Base-by-base conservation (phyloP, 2,113 vertebrate genomes). In the Halcyon senegalensis region DNA sequence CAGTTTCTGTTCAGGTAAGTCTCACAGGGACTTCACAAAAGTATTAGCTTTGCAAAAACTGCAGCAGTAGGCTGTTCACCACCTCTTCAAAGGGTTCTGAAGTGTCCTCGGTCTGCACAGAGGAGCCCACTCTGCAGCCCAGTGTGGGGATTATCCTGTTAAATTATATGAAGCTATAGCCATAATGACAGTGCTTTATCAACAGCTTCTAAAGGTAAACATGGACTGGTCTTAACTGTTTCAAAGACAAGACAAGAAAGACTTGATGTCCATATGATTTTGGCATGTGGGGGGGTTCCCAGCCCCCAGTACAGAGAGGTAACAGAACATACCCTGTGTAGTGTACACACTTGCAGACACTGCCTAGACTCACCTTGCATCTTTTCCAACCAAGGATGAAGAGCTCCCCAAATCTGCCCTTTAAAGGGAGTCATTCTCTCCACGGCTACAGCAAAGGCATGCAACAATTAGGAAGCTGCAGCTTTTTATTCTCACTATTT, bases 181-280 rank as follows among this genome's bases (percentile, higher is more conserved):
- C 5, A 3, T 1, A 7, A 23, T 2, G 7, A 12, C 9, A 21
- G 7, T 0, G 1, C 7, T 24, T 5, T 5, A 8, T 7, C 12
- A 46, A 46, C 0, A 1, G 9, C 21, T 30, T 59, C 12, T 4
- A 60, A 73, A 62, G 24, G 23, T 20, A 5, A 44, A 5, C 0
- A n/a, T 0, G 1, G 9, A 3, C 27, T 58, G 56, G 3, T n/a
- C 20, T 59, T 6, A 58, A n/a, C 9, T 51, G 50, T 14, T 51
- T 25, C 0, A 35, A 35, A 35, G 35, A 35, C 35, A 35, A 35
- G n/a, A 24, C 11, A 27, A 11, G 28, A 17, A 28, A 24, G 53
- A 41, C 5, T 68, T 25, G 2, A 7, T 0, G 4, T 3, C 27
- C 12, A 0, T 2, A 4, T 1, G 8, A 28, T 39, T 50, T 9